These are phyloP conservation scores for Meiosimyza decipiens DNA, from an alignment of 2,888 invertebrate species.

Conservation along the genomic window DNA sequence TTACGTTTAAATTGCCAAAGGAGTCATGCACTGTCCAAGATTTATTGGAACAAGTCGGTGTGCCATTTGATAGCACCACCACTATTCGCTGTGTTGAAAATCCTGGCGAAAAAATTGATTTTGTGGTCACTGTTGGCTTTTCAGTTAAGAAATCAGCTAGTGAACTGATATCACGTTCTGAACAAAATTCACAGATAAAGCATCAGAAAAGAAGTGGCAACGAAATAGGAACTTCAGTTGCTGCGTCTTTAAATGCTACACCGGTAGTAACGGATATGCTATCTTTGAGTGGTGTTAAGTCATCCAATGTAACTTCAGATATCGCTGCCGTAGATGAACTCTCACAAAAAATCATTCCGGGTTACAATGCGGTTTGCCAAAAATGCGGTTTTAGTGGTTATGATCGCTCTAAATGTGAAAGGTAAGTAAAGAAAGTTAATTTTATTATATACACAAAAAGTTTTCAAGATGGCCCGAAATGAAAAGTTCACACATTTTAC, in stretches of 20 bases:
- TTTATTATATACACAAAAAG: conserved; percentile 11
- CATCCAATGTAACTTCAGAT: conserved; percentile 18
- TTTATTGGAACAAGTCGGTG: conserved; percentile 80
- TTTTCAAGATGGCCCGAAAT: neutral
- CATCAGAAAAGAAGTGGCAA: conserved; percentile 55
- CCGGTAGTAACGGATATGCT: conserved; percentile 35
- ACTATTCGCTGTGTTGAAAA: conserved; percentile 81
- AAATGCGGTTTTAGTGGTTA: conserved; percentile 83
- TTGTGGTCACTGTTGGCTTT: conserved; percentile 79
- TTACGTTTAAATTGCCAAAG: conserved; percentile 83
- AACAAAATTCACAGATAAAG: conserved; percentile 63
- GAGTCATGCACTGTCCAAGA: conserved; percentile 86
- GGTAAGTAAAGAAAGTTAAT: conserved; percentile 61
- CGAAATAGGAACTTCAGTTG: conserved; percentile 39
- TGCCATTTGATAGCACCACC: conserved; percentile 77
- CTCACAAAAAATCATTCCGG: conserved; percentile 73
- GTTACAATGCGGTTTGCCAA: conserved; percentile 82
- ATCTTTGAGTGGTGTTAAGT: conserved; percentile 51
- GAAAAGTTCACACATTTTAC: no score
- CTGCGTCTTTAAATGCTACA: conserved; percentile 27
- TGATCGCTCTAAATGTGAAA: conserved; percentile 82
- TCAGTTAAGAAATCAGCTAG: conserved; percentile 64
- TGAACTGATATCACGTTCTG: conserved; percentile 64
- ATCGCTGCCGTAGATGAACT: conserved; percentile 67
- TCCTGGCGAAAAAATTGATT: conserved; percentile 80